Evolutionary conservation across 2,888 invertebrate genomes (phyloP), one percentile per base, ranked within the genome.

Genomic region (Colletes collaris): DNA sequence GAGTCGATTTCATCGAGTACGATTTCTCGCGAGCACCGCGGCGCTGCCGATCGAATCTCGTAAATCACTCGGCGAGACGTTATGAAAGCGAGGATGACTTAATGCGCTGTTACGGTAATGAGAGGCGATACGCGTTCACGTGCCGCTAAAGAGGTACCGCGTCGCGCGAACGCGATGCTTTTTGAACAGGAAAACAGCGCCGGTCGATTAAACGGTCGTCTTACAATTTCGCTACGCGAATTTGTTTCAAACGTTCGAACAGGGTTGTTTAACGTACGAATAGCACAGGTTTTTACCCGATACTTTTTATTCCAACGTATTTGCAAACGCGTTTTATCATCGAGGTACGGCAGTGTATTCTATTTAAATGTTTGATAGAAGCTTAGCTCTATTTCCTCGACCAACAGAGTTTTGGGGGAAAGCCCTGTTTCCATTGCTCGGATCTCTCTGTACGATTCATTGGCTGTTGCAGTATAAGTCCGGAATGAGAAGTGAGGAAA

Each of bases 31-130:
- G 58, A 74, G n/a, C 11, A 53, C 71, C 63, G 44, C 55, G 56
- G 76, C 62, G 44, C 55, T 60, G 76, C 62, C 60, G 56, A 70
- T 74, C 66, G 63, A 77, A 72, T 58, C 62, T 76, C 76, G 76
- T 83, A 79, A 82, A 82, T 82, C 79, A 79, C 68, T 72, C 56
- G 49, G 49, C 50, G 44, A 65, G 79, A 60, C 60, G 40, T 73
- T 69, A 69, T 62, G 68, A 69, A 72, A 69, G 69, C 68, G 60
- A 56, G 50, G 72, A 73, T 69, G 68, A 73, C 76, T 80, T 65
- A 72, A 79, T 73, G 65, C 60, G 58, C 64, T 59, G 72, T 65
- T 79, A 65, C 40, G 53, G 52, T 76, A 79, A 79, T 71, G 76
- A 76, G 67, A 53, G 55, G 66, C 63, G 49, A 74, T 65, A 65